Percentiles rank a stretch among this genome's conserved stretches.
phyloP scores from a whole-genome alignment of 1,140 invertebrate species.

The Brachystomella parvula region DNA sequence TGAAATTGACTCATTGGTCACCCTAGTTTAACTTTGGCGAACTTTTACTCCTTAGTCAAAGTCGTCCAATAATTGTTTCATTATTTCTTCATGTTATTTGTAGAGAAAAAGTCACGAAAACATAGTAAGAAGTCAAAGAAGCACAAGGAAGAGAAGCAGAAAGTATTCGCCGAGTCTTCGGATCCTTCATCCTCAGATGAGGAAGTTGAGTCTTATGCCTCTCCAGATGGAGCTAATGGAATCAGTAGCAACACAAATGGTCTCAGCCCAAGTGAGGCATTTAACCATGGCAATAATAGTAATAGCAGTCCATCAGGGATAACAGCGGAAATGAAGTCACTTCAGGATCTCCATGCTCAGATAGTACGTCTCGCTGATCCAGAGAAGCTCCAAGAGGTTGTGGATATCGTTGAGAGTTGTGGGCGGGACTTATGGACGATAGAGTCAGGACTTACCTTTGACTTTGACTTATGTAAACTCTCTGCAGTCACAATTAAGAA shows the following conservation, averaged over 20 bases:
- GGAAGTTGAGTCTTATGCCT: neutral
- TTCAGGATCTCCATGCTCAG: slow-evolving; percentile 32
- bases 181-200: neutral
- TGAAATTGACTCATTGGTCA: too few relatives aligned
- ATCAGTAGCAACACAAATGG: slow-evolving; percentile 4
- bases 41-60: too few relatives aligned
- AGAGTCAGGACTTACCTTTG: slow-evolving; percentile 34
- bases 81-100: slow-evolving; percentile 3
- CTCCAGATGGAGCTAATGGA: neutral
- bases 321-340: slow-evolving; percentile 36
- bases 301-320: slow-evolving; percentile 32
- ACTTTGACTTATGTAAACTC: slow-evolving; percentile 38
- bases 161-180: slow-evolving; percentile 8
- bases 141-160: slow-evolving; percentile 14
- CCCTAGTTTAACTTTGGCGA: too few relatives aligned
- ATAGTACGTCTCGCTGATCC: slow-evolving; percentile 31
- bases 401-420: slow-evolving; percentile 31
- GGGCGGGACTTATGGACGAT: slow-evolving; percentile 33
- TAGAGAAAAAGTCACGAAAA: neutral
- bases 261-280: slow-evolving; percentile 1
- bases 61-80: too few relatives aligned
- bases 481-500: slow-evolving; percentile 1
- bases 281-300: slow-evolving; percentile 26
- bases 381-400: slow-evolving; percentile 35
- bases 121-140: slow-evolving; percentile 8